phyloP scores from a whole-genome alignment of 2,888 invertebrate genomes.

The Aleiodes testaceus region DNA sequence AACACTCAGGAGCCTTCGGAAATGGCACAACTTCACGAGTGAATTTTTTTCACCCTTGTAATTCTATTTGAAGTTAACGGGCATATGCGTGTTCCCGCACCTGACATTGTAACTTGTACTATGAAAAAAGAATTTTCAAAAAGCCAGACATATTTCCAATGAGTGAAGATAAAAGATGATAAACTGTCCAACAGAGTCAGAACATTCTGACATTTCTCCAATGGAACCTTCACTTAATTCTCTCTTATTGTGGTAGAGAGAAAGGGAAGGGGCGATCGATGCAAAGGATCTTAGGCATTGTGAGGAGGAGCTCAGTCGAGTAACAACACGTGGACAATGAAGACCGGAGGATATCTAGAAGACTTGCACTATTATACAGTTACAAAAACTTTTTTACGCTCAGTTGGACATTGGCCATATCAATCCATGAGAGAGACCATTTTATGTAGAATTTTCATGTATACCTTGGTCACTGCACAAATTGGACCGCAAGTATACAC shows the following conservation, averaged over 20 bases:
- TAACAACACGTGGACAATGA: not conserved
- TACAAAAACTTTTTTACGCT: conserved; percentile 17
- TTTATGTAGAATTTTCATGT: not conserved
- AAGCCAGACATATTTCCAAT: too few relatives aligned
- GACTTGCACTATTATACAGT: conserved; percentile 43
- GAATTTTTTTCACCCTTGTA: not conserved
- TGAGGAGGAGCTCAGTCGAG: not conserved
- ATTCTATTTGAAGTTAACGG: not conserved
- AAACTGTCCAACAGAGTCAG: too few relatives aligned
- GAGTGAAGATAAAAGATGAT: too few relatives aligned
- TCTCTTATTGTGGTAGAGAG: too few relatives aligned
- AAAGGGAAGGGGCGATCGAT: too few relatives aligned
- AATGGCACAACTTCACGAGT: too few relatives aligned
- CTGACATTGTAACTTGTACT: too few relatives aligned
- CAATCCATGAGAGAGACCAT: conserved; percentile 25
- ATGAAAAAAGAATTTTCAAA: too few relatives aligned
- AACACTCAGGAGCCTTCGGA: too few relatives aligned
- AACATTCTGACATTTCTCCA: too few relatives aligned
- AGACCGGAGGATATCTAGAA: conserved; percentile 44
- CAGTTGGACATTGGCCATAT: conserved; percentile 48
- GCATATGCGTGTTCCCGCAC: not conserved
- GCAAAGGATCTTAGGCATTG: too few relatives aligned
- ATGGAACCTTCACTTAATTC: too few relatives aligned
- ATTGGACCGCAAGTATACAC: conserved; percentile 15
- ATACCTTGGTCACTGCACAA: conserved; percentile 12